Evolutionary conservation across 2,888 invertebrate genomes (phyloP), one percentile per base, ranked within the genome.

Genomic region (Harmothoe impar): DNA sequence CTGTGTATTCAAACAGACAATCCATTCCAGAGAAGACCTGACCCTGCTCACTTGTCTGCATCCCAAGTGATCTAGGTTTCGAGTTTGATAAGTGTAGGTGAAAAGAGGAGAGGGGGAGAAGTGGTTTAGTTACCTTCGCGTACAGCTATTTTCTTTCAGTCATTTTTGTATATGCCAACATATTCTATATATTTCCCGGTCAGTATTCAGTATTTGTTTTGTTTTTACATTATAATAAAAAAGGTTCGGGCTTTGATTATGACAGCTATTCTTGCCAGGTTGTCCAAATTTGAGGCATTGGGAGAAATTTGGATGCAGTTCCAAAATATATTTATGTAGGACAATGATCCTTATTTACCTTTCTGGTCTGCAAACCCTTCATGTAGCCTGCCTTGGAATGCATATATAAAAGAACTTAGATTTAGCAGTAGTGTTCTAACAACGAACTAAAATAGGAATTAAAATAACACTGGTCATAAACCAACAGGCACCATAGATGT

Each of bases 221-320:
- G 72, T 72, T 29, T 29, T 72, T 72, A 72, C 29, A 72, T 72
- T 25, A 72, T n/a, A 29, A 72, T 5, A 72, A n/a, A 25, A 15
- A 25, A 72, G 29, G 72, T 72, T 72, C 3, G 72, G 72, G 72
- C 72, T 72, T 72, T 72, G 25, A 72, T 29, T n/a, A 25, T 29
- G 72, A 72, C 72, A 72, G 72, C 72, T 72, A 72, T 72, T 72
- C 72, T 72, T 72, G 72, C 72, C 72, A 72, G 72, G 17, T 68
- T 68, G 68, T 68, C 68, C n/a, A 7, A n/a, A 12, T n/a, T 52
- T n/a, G 68, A 5, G 68, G 72, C 72, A 72, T 72, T n/a, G 25
- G 72, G 25, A 72, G 29, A 29, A 62, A 5, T n/a, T 62, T 62
- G 23, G n/a, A 62, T 62, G 20, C 20, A n/a, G 3, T 62, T 62